Evolutionary conservation across 2,797 vertebrate species (phyloP), one percentile per base, ranked within the genome.

Genomic region (Schizopygopsis pylzovi): DNA sequence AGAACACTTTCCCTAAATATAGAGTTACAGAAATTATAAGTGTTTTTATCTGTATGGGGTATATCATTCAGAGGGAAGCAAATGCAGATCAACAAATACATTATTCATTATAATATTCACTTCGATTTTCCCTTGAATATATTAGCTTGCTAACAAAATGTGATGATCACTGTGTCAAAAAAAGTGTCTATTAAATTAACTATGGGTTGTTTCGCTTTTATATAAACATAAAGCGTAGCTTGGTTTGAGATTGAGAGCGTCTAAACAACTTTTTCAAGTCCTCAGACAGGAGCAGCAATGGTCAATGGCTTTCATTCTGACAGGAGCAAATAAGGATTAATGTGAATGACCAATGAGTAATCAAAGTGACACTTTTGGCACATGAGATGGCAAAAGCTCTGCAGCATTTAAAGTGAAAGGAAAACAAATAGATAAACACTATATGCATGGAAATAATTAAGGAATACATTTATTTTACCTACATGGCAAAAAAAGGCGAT

Each of bases 71-170:
- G 54, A 65, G 47, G 25, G 39, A 82, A 83, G 49, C 43, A 41
- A 84, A 87, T 28, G 39, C 67, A 77, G 45, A 61, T 37, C 28
- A 45, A 10, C n/a, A 41, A 84, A 87, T 41, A 20, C n/a, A 52
- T 52, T 78, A 39, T 49, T 80, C n/a, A 59, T 73, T 67, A 12
- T 81, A 39, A 39, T 70, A 56, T 56, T 70, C 9, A 10, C 16
- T 7, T 72, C 0, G 0, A 28, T 72, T 43, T 28, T 72, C 10
- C 71, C 79, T 65, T 49, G 13, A 75, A 49, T 25, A 25, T n/a
- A 59, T 37, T 82, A 94, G 93, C 91, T 94, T 91, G 90, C 88
- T 92, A 93, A 91, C 93, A 93, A 92, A 94, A 94, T 94, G 87
- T 89, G 89, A 37, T 25, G 81, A 91, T 90, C 10, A 15, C 67